Conservation (phyloP, 2,888 invertebrate genomes). For the Alloplasta piceator region DNA sequence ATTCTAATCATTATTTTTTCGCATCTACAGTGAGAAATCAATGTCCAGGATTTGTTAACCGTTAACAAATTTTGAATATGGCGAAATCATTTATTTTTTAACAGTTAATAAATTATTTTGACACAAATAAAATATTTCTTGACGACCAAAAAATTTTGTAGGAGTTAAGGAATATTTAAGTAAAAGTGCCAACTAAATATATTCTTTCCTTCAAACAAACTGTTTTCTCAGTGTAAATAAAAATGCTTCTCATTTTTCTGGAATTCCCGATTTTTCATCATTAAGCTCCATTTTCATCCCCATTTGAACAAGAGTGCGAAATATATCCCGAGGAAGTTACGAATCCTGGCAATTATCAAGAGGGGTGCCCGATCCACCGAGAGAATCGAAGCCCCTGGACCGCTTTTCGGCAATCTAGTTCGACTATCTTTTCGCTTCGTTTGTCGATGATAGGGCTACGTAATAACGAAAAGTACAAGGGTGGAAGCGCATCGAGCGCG, state of each 20-base stretch:
- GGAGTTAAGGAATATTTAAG: too few species aligned
- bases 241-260: not conserved
- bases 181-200: too few species aligned
- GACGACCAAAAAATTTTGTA: too few species aligned
- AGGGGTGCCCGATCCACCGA: conserved; percentile 15
- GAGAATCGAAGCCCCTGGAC: conserved; percentile 6
- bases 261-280: too few species aligned
- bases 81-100: too few species aligned
- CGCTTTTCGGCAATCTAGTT: conserved; percentile 22
- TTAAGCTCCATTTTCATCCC: not conserved
- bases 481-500: conserved; percentile 21
- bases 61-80: too few species aligned
- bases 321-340: conserved; percentile 26
- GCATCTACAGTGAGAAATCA: too few species aligned
- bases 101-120: too few species aligned
- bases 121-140: too few species aligned
- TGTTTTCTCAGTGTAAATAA: too few species aligned
- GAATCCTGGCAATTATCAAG: conserved; percentile 15
- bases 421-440: conserved; percentile 22
- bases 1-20: not conserved
- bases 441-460: conserved; percentile 16
- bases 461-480: conserved; percentile 43
- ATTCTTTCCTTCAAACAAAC: too few species aligned
- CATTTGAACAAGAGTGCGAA: not conserved
- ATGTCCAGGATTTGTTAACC: too few species aligned